These are phyloP conservation scores for Aricia agestis DNA, from an alignment of 1,140 invertebrate species.

Conservation along the genomic window DNA sequence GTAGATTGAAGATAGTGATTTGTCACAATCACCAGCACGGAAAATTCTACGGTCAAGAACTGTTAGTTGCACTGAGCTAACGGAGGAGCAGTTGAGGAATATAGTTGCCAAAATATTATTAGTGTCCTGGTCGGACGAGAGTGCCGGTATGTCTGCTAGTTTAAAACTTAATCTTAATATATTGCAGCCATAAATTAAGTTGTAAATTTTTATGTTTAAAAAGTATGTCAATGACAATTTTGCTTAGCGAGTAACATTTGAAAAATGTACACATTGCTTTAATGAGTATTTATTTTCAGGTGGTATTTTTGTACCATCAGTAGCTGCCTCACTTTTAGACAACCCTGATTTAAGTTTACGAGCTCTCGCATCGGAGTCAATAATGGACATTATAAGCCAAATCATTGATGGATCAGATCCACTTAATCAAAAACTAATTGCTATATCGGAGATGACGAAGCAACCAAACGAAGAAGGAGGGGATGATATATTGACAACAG, in stretches of 20 bases:
- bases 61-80: constrained; percentile 77
- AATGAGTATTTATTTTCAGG: constrained; percentile 48
- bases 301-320: constrained; percentile 80
- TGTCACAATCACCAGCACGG: constrained; percentile 57
- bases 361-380: constrained; percentile 78
- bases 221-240: background rate
- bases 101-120: constrained; percentile 80
- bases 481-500: constrained; percentile 53
- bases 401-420: constrained; percentile 80
- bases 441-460: constrained; percentile 68
- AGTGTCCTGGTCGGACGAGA: constrained; percentile 80
- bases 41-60: constrained; percentile 67
- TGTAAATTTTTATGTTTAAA: background rate
- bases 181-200: background rate
- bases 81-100: constrained; percentile 79
- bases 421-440: constrained; percentile 75
- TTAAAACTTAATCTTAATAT: background rate
- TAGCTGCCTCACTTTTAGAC: constrained; percentile 74
- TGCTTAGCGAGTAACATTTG: background rate
- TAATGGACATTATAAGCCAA: constrained; percentile 83
- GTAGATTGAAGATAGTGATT: constrained; percentile 69
- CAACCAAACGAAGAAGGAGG: constrained; percentile 57
- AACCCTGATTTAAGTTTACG: constrained; percentile 70
- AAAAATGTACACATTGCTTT: constrained; percentile 11
- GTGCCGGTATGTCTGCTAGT: constrained; percentile 59